Base-by-base conservation (phyloP, 2,888 invertebrate species). In the Amphipyra berbera region DNA sequence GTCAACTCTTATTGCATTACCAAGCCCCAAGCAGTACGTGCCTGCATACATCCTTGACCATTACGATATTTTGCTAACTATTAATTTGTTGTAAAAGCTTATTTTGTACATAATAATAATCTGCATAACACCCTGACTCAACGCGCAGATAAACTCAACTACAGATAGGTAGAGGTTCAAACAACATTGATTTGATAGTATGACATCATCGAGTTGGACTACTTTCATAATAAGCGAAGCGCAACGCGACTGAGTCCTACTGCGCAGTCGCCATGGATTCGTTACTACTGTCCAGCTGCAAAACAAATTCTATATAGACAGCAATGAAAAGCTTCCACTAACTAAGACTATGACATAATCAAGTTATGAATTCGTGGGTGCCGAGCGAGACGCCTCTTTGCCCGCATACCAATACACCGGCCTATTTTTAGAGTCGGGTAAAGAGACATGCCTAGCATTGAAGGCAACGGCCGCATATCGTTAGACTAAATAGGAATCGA, bases 401-500 rank as follows among this genome's bases (percentile, higher is more conserved):
- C 79, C 72, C 83, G 87, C 90, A 90, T 90, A 88, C 89, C 84
- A 82, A 88, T 82, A 76, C 74, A 68, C 71, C 79, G 68, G 73
- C 73, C 90, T 91, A 91, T 90, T 89, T 90, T 89, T 91, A 91
- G 90, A 85, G 61, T 56, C 73, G 82, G 81, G 84, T 84, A 83
- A 83, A 73, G 76, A 83, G 82, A 80, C 83, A 78, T 82, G 83
- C 79, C 76, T 72, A 73, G 82, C 78, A 87, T 87, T 79, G 81
- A 77, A 85, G 78, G 69, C 84, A 79, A 76, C 73, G 76, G 79
- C 82, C 66, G 72, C 66, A 78, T 72, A 69, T 73, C 72, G 70
- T 76, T 72, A 67, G 63, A 74, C 79, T 74, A 79, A 82, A 83
- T 81, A 82, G 79, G 81, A 77, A 73, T 78, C 60, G 69, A 76